These are phyloP conservation scores for Eucidaris tribuloides DNA, from an alignment of 35 echinoderm and acorn worm species.

Conservation along the genomic window DNA sequence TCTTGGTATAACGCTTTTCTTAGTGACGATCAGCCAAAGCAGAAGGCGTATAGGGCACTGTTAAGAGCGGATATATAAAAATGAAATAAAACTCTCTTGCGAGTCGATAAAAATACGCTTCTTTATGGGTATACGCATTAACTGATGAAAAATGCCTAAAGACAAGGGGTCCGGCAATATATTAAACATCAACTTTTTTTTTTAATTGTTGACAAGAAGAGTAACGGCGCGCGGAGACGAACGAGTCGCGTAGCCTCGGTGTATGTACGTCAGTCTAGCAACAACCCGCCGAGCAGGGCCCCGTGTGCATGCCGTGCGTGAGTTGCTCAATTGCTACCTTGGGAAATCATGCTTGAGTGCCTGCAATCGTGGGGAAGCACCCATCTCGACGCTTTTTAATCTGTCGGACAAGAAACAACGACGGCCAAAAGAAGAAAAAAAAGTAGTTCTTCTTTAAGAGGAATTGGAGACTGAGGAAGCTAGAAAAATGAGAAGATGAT, in stretches of 20 bases:
- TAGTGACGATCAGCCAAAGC: too few relatives aligned
- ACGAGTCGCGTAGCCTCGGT: not conserved
- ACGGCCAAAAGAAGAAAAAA: too few relatives aligned
- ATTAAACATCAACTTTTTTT: slow-evolving; percentile 1
- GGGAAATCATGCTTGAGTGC: slow-evolving; percentile 30
- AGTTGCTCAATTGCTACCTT: not conserved
- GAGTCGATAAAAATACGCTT: slow-evolving; percentile 29
- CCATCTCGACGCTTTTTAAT: too few relatives aligned
- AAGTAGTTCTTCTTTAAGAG: too few relatives aligned
- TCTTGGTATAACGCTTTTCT: too few relatives aligned
- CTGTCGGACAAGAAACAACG: too few relatives aligned
- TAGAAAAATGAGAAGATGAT: too few relatives aligned
- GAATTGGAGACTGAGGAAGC: too few relatives aligned
- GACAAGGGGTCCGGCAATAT: not conserved
- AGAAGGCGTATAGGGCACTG: not conserved
- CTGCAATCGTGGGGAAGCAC: too few relatives aligned
- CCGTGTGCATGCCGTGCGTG: not conserved
- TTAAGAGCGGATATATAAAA: not conserved
- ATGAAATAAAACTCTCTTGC: slow-evolving; percentile 11
- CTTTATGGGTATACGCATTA: slow-evolving; percentile 23
- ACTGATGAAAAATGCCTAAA: slow-evolving; percentile 31
- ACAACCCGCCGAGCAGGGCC: not conserved
- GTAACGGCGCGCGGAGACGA: not conserved
- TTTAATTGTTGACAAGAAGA: not conserved
- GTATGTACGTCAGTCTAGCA: not conserved